A percentile compares a stretch with the other conserved stretches of the same genome.
Conservation (phyloP, 1,140 invertebrate species). For the Laodelphax striatellus region DNA sequence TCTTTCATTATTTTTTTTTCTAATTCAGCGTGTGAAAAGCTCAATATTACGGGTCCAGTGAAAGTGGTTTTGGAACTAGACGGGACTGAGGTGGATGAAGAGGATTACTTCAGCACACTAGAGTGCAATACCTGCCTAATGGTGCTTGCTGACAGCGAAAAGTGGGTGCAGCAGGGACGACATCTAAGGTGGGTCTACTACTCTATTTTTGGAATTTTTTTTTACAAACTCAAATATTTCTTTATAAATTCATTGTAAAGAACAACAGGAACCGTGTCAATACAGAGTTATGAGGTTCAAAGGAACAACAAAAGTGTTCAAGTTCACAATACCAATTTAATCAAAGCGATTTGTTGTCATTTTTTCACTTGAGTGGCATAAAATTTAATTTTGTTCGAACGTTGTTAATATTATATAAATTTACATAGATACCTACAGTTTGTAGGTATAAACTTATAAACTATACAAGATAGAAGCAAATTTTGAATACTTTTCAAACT, state of each 20-base stretch:
- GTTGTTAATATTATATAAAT: no score
- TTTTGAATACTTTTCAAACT: no score
- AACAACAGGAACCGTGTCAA: not conserved
- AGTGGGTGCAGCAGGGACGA: constrained; percentile 21
- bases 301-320: no score
- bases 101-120: constrained; percentile 75
- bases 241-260: not conserved
- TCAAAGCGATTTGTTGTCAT: no score
- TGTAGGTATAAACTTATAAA: no score
- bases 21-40: constrained; percentile 42
- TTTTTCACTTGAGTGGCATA: no score
- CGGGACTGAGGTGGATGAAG: constrained; percentile 78
- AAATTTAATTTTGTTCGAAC: no score
- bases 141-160: constrained; percentile 40
- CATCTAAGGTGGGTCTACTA: constrained; percentile 12
- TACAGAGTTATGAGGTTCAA: not conserved
- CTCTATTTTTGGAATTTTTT: not conserved
- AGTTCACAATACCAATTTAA: no score
- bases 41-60: constrained; percentile 41
- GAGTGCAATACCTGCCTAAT: constrained; percentile 72
- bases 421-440: no score
- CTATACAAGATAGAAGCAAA: no score
- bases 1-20: not conserved
- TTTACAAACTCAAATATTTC: no score
- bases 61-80: constrained; percentile 70